These are phyloP conservation scores for Polymixis flavicincta DNA, from an alignment of 2,888 invertebrate genomes.

Conservation along the genomic window DNA sequence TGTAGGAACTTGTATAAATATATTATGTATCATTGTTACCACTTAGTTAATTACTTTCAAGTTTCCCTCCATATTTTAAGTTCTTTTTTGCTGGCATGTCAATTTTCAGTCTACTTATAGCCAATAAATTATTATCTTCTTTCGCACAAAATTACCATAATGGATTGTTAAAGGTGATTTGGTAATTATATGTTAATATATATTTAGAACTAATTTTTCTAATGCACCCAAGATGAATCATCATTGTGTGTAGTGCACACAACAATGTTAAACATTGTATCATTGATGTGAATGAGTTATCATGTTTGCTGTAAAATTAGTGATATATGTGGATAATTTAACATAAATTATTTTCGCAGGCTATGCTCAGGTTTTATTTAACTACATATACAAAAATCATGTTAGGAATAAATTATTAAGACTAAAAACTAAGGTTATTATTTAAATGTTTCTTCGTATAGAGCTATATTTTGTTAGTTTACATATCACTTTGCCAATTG, in stretches of 20 bases:
- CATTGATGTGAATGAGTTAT: conserved; percentile 18
- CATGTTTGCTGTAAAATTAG: conserved; percentile 2
- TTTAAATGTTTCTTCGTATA: conserved; percentile 26
- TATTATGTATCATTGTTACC: conserved; percentile 44
- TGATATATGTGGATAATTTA: conserved; percentile 10
- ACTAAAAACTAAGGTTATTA: conserved; percentile 33
- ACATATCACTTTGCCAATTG: conserved; percentile 65
- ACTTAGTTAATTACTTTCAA: conserved; percentile 29
- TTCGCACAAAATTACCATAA: not conserved
- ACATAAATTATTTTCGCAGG: conserved; percentile 44
- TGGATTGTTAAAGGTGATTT: conserved; percentile 10
- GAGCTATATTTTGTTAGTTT: conserved; percentile 44
- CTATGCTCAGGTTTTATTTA: conserved; percentile 47
- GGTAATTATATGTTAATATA: conserved; percentile 1
- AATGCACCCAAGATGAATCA: conserved; percentile 1
- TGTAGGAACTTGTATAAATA: conserved; percentile 19
- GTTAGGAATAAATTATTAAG: conserved; percentile 33
- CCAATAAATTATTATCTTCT: not conserved
- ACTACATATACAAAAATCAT: conserved; percentile 34
- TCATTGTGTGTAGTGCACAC: not conserved
- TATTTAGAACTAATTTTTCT: not conserved
- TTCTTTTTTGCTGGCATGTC: conserved; percentile 7
- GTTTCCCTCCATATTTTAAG: conserved; percentile 18
- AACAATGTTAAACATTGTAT: conserved; percentile 2
- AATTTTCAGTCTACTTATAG: conserved; percentile 7